Evolutionary conservation across 2,113 vertebrate genomes (phyloP).

Genomic region (Sceloporus undulatus): DNA sequence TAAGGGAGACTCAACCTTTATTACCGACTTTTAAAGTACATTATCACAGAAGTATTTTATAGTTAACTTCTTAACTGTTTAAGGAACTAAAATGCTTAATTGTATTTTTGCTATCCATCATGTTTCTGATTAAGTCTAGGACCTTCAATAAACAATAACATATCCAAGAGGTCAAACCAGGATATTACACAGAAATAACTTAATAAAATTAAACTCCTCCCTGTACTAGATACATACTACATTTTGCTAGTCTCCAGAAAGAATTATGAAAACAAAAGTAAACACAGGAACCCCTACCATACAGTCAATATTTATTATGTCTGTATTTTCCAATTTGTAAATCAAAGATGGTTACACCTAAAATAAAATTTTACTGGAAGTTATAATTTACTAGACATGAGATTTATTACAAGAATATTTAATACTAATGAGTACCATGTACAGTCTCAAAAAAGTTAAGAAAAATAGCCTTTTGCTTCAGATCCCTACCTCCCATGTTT

Average conservation of each 20-base stretch:
- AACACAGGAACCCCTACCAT: background rate
- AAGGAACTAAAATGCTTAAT: background rate
- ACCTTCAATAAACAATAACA: background rate
- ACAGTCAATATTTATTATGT: no score
- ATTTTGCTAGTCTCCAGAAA: background rate
- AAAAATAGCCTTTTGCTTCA: slow-evolving; percentile 79
- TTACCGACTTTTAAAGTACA: background rate
- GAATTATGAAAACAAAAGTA: background rate
- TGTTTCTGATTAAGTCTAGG: background rate
- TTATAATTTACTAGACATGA: background rate
- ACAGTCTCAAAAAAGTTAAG: slow-evolving; percentile 81
- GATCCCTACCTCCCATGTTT: slow-evolving; percentile 99
- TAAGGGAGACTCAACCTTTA: background rate
- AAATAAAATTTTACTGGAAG: background rate
- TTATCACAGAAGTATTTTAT: background rate
- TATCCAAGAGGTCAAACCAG: background rate
- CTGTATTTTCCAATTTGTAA: background rate
- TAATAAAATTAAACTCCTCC: background rate
- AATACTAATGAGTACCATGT: slow-evolving; percentile 71
- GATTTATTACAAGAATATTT: background rate
- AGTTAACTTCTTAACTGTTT: background rate
- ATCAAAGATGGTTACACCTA: background rate
- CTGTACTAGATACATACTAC: background rate
- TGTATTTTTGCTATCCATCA: background rate
- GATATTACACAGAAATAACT: background rate